phyloP scores from a whole-genome alignment of 2,797 vertebrate genomes.

The Periparus ater region DNA sequence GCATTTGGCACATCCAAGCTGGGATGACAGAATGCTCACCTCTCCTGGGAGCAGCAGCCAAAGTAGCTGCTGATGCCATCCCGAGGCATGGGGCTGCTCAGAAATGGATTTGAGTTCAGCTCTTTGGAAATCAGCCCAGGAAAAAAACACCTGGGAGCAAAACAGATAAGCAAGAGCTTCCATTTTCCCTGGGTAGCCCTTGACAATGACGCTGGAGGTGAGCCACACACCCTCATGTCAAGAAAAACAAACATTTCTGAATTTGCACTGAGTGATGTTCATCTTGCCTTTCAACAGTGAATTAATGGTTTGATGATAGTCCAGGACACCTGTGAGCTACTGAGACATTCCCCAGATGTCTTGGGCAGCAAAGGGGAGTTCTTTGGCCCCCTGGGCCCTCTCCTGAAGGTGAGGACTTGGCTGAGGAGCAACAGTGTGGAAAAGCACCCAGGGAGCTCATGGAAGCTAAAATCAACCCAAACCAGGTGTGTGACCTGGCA shows the following conservation, averaged over 20 bases:
- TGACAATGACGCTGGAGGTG: not conserved
- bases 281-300: not conserved
- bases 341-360: not conserved
- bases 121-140: not conserved
- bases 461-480: not conserved
- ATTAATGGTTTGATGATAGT: not conserved
- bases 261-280: not conserved
- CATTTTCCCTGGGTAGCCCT: not conserved
- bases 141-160: not conserved
- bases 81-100: not conserved
- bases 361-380: not conserved
- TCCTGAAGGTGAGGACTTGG: not conserved
- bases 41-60: not conserved
- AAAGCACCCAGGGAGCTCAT: not conserved
- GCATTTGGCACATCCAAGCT: not conserved
- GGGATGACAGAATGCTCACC: not conserved
- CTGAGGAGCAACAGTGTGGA: not conserved
- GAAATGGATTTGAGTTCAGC: not conserved
- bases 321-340: not conserved
- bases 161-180: not conserved
- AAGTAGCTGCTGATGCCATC: not conserved
- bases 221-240: not conserved
- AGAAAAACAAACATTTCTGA: not conserved
- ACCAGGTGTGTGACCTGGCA: rapidly evolving
- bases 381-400: not conserved